These are phyloP conservation scores for Ceraclea dissimilis DNA, from an alignment of 2,888 invertebrate species.

Conservation along the genomic window DNA sequence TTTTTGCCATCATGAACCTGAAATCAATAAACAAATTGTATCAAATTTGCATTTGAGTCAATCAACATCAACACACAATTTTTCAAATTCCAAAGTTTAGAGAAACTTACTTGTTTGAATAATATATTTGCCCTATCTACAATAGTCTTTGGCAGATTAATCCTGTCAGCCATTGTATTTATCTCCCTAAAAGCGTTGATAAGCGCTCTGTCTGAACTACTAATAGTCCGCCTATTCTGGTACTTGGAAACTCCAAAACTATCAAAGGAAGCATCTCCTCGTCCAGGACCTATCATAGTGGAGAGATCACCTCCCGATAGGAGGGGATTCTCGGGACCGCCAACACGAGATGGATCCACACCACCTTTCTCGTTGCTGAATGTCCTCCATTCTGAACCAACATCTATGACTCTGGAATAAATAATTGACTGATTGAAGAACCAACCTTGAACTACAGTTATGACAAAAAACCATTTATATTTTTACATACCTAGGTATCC, in stretches of 20 bases:
- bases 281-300: conserved; percentile 81
- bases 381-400: conserved; percentile 99
- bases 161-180: conserved; percentile 95
- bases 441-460: not conserved
- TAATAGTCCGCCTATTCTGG: conserved; percentile 72
- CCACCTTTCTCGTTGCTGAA: conserved; percentile 98
- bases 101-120: conserved; percentile 76
- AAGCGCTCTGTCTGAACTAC: conserved; percentile 90
- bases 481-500: too few species aligned
- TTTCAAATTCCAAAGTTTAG: too few species aligned
- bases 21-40: conserved; percentile 8
- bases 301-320: conserved; percentile 93
- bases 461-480: not conserved
- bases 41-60: too few species aligned
- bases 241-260: conserved; percentile 74
- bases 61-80: too few species aligned
- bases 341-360: conserved; percentile 98
- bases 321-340: conserved; percentile 96
- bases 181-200: conserved; percentile 97
- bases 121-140: conserved; percentile 93
- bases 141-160: conserved; percentile 94
- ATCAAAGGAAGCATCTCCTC: conserved; percentile 80
- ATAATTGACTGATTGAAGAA: not conserved
- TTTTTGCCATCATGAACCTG: conserved; percentile 90
- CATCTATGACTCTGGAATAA: conserved; percentile 84